These are phyloP conservation scores for Moxostoma hubbsi DNA, from an alignment of 2,797 vertebrate species.

Conservation along the genomic window DNA sequence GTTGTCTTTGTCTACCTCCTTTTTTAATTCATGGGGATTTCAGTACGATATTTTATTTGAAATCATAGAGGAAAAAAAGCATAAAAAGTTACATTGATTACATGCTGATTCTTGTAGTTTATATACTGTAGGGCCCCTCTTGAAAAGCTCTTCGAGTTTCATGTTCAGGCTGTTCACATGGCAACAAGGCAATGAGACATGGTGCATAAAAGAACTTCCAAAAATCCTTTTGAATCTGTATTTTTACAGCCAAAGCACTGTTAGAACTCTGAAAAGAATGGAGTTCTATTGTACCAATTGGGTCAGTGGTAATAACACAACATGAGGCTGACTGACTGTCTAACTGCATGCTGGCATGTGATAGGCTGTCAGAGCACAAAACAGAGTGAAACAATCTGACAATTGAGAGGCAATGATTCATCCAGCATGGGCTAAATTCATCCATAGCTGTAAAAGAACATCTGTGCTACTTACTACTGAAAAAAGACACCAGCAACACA, in stretches of 20 bases:
- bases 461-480: conserved; percentile 31
- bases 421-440: conserved; percentile 33
- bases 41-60: background rate
- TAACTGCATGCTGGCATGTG: conserved; percentile 52
- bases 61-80: background rate
- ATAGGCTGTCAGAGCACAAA: conserved; percentile 59
- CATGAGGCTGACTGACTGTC: conserved; percentile 47
- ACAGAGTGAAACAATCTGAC: conserved; percentile 49
- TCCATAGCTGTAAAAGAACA: conserved; percentile 45
- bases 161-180: conserved; percentile 48
- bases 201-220: conserved; percentile 37
- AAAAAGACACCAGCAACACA: conserved; percentile 41
- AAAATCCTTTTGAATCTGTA: conserved; percentile 38
- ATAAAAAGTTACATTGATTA: background rate
- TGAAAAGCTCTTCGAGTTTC: conserved; percentile 15
- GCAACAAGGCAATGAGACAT: conserved; percentile 51
- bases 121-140: background rate
- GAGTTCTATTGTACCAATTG: conserved; percentile 43
- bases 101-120: background rate
- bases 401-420: conserved; percentile 55
- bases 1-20: background rate
- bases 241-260: conserved; percentile 9
- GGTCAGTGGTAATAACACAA: conserved; percentile 50
- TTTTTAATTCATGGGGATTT: background rate
- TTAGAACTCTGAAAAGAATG: conserved; percentile 32